These are phyloP conservation scores for Montifringilla adamsi DNA, from an alignment of 2,113 vertebrate species.

Conservation along the genomic window DNA sequence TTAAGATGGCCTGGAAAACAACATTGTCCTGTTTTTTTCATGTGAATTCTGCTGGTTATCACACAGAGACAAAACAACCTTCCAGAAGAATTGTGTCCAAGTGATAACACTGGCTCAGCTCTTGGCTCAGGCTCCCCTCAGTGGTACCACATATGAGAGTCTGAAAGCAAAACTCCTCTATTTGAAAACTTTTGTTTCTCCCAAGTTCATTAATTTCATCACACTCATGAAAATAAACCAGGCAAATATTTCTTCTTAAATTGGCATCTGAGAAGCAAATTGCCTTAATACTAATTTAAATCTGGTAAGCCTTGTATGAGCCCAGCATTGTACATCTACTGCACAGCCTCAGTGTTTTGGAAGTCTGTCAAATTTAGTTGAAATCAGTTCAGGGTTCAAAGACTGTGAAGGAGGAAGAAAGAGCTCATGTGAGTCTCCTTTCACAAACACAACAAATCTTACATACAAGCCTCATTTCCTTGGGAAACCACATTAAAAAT, in stretches of 20 bases:
- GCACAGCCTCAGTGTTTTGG: not conserved
- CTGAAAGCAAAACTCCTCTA: not conserved
- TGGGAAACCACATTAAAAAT: slow-evolving; percentile 37
- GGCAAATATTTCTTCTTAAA: not conserved
- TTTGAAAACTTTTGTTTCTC: not conserved
- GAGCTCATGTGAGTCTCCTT: not conserved
- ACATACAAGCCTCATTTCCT: slow-evolving; percentile 2
- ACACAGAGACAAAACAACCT: not conserved
- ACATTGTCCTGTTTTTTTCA: not conserved
- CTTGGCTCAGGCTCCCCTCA: not conserved
- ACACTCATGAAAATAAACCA: not conserved
- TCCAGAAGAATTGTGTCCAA: not conserved
- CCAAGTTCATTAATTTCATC: not conserved
- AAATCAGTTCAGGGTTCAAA: slow-evolving; percentile 17
- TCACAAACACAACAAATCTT: not conserved
- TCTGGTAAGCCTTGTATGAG: not conserved
- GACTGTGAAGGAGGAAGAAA: not conserved
- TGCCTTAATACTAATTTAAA: not conserved
- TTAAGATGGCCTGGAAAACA: not conserved
- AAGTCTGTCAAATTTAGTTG: not conserved
- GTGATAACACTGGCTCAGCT: not conserved
- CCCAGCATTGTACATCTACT: not conserved
- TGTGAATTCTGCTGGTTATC: not conserved
- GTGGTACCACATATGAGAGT: not conserved
- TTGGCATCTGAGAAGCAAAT: not conserved